Conservation (phyloP, 2,113 vertebrate genomes). For the Pelvicachromis taeniatus region DNA sequence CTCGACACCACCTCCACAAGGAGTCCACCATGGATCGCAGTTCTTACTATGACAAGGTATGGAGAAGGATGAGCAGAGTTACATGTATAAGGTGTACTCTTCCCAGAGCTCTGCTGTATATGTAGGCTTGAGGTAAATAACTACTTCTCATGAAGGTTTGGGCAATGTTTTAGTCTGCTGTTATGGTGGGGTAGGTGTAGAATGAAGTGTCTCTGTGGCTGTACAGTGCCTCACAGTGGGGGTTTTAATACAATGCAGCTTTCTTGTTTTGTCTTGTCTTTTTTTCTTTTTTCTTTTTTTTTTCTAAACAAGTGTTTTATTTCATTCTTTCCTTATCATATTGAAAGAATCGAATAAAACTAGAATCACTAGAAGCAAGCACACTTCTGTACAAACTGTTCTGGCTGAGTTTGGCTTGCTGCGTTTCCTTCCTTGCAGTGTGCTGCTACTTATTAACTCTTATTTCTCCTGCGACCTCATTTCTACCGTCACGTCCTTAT, state of each 20-base stretch:
- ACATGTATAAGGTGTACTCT: not conserved
- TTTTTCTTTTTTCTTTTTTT: not conserved
- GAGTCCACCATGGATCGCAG: slow-evolving; percentile 89
- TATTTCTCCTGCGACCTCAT: not conserved
- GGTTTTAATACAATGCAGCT: slow-evolving; percentile 3
- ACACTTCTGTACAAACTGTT: not conserved
- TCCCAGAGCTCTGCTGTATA: not conserved
- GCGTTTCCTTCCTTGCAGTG: not conserved
- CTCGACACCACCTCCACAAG: slow-evolving; percentile 91
- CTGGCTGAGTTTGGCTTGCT: not conserved
- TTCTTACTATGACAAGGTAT: slow-evolving; percentile 86
- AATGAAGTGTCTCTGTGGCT: not conserved
- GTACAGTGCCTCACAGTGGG: slow-evolving; percentile 37
- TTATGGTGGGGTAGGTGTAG: not conserved
- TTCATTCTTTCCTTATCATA: not conserved
- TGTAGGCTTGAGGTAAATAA: not conserved
- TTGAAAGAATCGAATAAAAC: not conserved
- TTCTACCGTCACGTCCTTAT: not conserved
- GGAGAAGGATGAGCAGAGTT: not conserved
- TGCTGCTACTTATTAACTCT: not conserved
- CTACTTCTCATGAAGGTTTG: not conserved
- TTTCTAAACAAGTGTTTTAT: not conserved
- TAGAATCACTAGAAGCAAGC: not conserved
- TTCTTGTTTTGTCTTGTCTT: no score
- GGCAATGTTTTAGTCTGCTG: not conserved